Evolutionary conservation across 2,113 vertebrate species (phyloP), one percentile per base, ranked within the genome.

Genomic region (Pseudorhombus dupliciocellatus): DNA sequence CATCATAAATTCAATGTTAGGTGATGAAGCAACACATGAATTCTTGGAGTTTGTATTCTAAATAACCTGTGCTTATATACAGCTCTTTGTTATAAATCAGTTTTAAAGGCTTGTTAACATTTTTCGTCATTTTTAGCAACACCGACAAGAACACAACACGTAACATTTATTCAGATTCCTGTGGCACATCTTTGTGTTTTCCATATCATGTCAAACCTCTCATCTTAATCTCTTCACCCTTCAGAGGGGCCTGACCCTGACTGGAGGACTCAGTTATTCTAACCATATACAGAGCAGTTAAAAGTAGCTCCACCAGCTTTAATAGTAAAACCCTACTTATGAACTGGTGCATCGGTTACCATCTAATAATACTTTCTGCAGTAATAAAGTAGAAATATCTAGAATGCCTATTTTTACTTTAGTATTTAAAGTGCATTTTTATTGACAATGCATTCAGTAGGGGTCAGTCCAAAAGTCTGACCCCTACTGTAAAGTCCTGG

Each of bases 21-120:
- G 26, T 52, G 75, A 63, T 59, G 66, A 68, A 65, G 48, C 7
- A 20, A 30, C 28, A 66, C n/a, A 61, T 10, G 20, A 11, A 20
- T 56, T 30, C 18, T 30, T 56, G 8, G 20, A n/a, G 16, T 31
- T 56, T 56, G 12, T 8, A 1, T 16, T 54, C 7, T 18, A 4
- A 12, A 37, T 37, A 11, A 3, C 34, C 10, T 34, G 10, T 37
- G 9, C 31, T 34, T 34, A 11, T 34, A 34, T 9, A 10, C 31
- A 34, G 8, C 31, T 9, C 10, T 10, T 31, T 34, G 31, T 34
- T 34, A 34, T 10, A 34, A 34, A 11, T 34, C 11, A 12, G 34
- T 37, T 37, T 34, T 37, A 11, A 11, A 12, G 34, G 9, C 34
- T 37, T 37, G 11, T 37, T 12, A 12, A 12, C 34, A 9, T 11